Percentiles rank a stretch among this genome's conserved stretches.
These are phyloP conservation scores for Bradypodion ventrale DNA, from an alignment of 2,797 vertebrate species.

Conservation along the genomic window DNA sequence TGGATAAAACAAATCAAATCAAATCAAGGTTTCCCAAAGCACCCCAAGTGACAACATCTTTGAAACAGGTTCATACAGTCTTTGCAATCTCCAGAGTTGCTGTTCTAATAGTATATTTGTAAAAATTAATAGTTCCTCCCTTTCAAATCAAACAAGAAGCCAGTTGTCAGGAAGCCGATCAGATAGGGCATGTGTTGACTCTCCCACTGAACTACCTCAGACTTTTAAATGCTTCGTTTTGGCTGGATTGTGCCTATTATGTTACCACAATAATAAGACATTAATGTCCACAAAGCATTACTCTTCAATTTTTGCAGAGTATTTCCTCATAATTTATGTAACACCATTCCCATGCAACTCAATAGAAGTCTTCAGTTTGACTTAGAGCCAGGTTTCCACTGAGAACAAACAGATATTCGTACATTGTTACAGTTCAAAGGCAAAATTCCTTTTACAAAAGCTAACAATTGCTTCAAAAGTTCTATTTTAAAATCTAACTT, in stretches of 20 bases:
- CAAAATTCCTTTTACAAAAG: conserved; percentile 12
- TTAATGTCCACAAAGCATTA: background rate
- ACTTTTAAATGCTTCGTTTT: background rate
- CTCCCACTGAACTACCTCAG: background rate
- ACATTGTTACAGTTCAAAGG: conserved; percentile 23
- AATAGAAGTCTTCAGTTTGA: background rate
- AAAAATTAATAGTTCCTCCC: background rate
- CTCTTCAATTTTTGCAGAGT: conserved; percentile 1
- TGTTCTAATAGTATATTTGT: background rate
- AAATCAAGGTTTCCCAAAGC: background rate
- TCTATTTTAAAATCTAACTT: conserved; percentile 52
- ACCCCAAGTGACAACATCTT: background rate
- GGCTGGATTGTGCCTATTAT: background rate
- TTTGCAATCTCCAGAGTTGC: background rate
- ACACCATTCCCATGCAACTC: background rate
- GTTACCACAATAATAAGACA: conserved; percentile 20
- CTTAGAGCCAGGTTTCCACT: background rate
- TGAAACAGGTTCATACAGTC: background rate
- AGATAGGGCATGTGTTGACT: background rate
- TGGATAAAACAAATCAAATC: too few species aligned
- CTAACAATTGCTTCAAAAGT: background rate
- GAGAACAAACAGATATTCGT: conserved; percentile 1
- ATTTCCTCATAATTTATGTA: background rate
- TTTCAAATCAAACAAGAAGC: background rate
- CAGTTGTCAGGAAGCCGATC: background rate